Evolutionary conservation across 2,888 invertebrate species (phyloP), one percentile per base, ranked within the genome.

Genomic region (Calliopum simillimum): DNA sequence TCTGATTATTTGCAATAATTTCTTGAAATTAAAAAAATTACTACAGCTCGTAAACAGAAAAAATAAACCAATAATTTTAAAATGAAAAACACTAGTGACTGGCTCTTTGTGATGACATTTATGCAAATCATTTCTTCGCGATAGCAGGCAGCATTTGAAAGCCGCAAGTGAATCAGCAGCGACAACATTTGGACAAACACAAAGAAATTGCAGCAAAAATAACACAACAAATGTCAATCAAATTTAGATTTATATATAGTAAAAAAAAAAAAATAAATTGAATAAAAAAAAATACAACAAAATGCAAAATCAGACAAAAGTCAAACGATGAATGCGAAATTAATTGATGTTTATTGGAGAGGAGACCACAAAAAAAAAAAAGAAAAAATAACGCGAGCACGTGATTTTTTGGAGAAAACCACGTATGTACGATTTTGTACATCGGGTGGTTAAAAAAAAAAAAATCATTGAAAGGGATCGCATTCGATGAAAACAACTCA

Each of bases 51-150:
- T 12, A 1, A 53, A 5, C n/a, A 49, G 5, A n/a, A 21, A 49
- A 23, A 11, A 53, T 53, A 53, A 51, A 53, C 2, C 2, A n/a
- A 6, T 13, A 14, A 5, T 16, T 33, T n/a, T 8, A 33, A 33
- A 6, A 33, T 33, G 5, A 33, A 33, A 33, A 1, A 33, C 12
- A 21, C 5, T 5, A 0, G 3, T 11, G n/a, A 16, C n/a, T 16
- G 59, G 41, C 59, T n/a, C n/a, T 33, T 58, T 41, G 59, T 59
- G 59, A 41, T 59, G 59, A 59, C 59, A 66, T 56, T 66, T 55
- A 66, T 66, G 66, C 66, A 66, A 66, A 66, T 66, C 56, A 66
- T 56, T 47, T 25, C 66, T 56, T 21, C 19, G 33, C 44, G 23
- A 8, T 46, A 41, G 12, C 19, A 1, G 43, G 8, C 25, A 25